A percentile compares a stretch with the other conserved stretches of the same genome.
Evolutionary conservation across 2,797 vertebrate genomes (phyloP).

Genomic region (Merluccius polli): DNA sequence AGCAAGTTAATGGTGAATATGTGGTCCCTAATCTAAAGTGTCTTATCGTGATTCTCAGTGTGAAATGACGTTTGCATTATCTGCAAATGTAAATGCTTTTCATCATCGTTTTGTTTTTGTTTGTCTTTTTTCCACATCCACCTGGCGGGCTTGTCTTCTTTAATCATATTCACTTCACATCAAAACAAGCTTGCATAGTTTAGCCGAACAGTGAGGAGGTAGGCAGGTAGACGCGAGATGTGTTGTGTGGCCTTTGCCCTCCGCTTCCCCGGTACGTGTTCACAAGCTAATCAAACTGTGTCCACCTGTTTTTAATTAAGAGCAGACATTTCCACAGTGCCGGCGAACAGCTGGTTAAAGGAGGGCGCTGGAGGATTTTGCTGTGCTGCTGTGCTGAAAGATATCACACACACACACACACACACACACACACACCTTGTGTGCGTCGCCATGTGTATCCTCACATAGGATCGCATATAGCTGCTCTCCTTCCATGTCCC

Average conservation of each 20-base stretch:
- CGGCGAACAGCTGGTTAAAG: background rate
- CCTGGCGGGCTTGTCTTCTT: background rate
- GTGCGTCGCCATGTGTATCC: background rate
- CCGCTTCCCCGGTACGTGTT: constrained; percentile 62
- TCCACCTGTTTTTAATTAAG: constrained; percentile 68
- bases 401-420: too few species aligned
- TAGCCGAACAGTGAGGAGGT: background rate
- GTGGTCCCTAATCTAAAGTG: background rate
- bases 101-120: background rate
- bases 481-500: background rate
- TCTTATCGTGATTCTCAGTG: background rate
- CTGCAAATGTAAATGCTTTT: background rate
- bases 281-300: constrained; percentile 67
- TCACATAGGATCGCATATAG: background rate
- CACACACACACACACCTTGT: too few species aligned
- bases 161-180: background rate
- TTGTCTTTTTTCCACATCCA: background rate
- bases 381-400: background rate
- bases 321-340: constrained; percentile 40
- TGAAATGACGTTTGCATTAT: background rate
- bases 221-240: constrained; percentile 6
- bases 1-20: too few species aligned
- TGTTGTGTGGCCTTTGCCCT: constrained; percentile 18
- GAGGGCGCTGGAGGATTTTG: background rate
- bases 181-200: background rate